Base-by-base conservation (phyloP, 2,888 invertebrate genomes). In the Cacoxenus indagator region DNA sequence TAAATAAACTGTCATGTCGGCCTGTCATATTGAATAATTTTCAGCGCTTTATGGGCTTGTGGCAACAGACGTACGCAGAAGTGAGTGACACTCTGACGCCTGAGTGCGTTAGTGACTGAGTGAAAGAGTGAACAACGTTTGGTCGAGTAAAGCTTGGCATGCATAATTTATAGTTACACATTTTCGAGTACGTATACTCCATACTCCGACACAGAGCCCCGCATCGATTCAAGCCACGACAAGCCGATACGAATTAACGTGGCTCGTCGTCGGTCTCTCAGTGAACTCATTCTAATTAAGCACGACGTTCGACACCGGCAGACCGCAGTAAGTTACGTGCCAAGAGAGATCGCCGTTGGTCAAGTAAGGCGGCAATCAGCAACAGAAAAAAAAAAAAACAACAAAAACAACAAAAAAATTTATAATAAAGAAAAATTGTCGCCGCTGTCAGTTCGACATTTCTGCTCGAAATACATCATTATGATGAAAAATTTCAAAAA, bases 211-310 rank as follows among this genome's bases (percentile, higher is more conserved):
- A 62, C 70, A 66, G 71, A 29, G 51, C 27, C 64, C n/a, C 59
- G 24, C 37, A 17, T 27, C 31, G 14, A 75, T 2, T 14, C 37
- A 37, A 4, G 3, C 37, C 8, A 37, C 37, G 37, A 37, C 19
- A 31, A n/a, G 31, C 19, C 43, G 9, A 37, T 55, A 3, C 37
- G 57, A 57, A 29, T 48, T 48, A 19, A 17, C n/a, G 24, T 14
- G 6, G 26, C 27, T 55, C 51, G 46, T 64, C 9, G 64, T 65
- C 48, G 29, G n/a, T n/a, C 62, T 37, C 51, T 64, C 11, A 59
- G 54, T 69, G 83, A 77, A 82, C 81, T 81, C 82, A 83, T 83
- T 83, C 81, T 83, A 83, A 83, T 83, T 83, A 82, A 78, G 76
- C 74, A 64, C 24, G 22, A 57, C 37, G 37, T 43, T n/a, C 46